Conservation (phyloP, 1,140 invertebrate species). For the Trichogramma pretiosum region DNA sequence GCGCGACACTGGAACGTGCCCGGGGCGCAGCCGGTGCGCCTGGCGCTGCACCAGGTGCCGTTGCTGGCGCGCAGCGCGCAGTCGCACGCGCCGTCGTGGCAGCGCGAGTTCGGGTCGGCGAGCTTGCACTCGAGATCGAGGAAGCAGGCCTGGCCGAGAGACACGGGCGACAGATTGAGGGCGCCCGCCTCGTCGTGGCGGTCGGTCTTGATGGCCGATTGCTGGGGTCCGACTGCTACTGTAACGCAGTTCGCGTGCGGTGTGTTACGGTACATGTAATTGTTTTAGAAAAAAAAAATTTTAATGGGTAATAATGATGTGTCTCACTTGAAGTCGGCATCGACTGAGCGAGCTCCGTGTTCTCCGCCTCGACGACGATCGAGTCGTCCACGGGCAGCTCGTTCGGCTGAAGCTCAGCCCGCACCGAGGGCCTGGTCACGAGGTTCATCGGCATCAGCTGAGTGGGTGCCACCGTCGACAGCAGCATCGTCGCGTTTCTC, state of each 20-base stretch:
- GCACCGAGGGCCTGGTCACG: constrained; percentile 29
- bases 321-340: too few relatives aligned
- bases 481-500: constrained; percentile 33
- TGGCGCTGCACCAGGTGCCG: constrained; percentile 56
- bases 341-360: constrained; percentile 27
- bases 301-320: too few relatives aligned
- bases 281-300: background rate
- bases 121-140: constrained; percentile 68
- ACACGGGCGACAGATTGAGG: constrained; percentile 53
- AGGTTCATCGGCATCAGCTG: constrained; percentile 31
- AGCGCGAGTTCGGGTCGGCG: constrained; percentile 68
- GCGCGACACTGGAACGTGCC: constrained; percentile 78
- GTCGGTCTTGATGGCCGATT: constrained; percentile 33
- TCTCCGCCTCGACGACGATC: constrained; percentile 37
- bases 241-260: background rate
- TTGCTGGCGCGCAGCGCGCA: constrained; percentile 52
- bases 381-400: constrained; percentile 35
- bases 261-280: background rate
- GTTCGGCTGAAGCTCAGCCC: constrained; percentile 26
- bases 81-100: constrained; percentile 70
- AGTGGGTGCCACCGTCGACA: constrained; percentile 29
- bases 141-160: constrained; percentile 66
- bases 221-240: constrained; percentile 2
- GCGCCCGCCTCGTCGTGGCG: constrained; percentile 45
- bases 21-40: constrained; percentile 64